Evolutionary conservation across 2,888 invertebrate species (phyloP).

Genomic region (Acronicta leporina): DNA sequence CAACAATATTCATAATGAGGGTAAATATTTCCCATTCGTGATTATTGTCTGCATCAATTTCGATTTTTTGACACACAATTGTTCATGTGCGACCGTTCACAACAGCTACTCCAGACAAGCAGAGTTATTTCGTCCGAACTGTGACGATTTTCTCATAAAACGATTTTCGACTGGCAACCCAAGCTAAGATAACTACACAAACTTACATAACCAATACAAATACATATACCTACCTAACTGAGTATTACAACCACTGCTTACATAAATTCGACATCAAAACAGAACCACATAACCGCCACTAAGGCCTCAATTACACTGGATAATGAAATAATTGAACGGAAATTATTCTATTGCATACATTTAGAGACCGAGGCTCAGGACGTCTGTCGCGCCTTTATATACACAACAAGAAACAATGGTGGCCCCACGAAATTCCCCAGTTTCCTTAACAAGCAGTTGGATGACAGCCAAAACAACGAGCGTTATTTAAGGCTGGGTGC

Average conservation of each 20-base stretch:
- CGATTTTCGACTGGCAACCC: neutral
- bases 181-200: conserved; percentile 12
- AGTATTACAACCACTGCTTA: conserved; percentile 16
- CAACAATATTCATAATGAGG: too few relatives aligned
- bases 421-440: conserved; percentile 75
- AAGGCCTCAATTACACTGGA: conserved; percentile 49
- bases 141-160: too few relatives aligned
- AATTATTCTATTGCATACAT: conserved; percentile 59
- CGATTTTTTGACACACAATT: too few relatives aligned
- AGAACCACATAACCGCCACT: conserved; percentile 33
- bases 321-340: conserved; percentile 58
- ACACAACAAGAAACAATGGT: conserved; percentile 79
- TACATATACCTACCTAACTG: conserved; percentile 6
- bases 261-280: conserved; percentile 31
- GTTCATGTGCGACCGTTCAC: too few relatives aligned
- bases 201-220: conserved; percentile 8
- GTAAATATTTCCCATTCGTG: too few relatives aligned
- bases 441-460: conserved; percentile 86
- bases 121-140: too few relatives aligned
- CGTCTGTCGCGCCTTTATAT: conserved; percentile 64
- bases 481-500: conserved; percentile 67
- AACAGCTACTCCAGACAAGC: too few relatives aligned
- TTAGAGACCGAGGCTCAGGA: conserved; percentile 56
- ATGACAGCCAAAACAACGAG: conserved; percentile 80
- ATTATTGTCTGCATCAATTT: too few relatives aligned